A percentile compares a stretch with the other conserved stretches of the same genome.
Evolutionary conservation across 2,888 invertebrate species (phyloP).

Genomic region (Zygothrica quintamaculata): DNA sequence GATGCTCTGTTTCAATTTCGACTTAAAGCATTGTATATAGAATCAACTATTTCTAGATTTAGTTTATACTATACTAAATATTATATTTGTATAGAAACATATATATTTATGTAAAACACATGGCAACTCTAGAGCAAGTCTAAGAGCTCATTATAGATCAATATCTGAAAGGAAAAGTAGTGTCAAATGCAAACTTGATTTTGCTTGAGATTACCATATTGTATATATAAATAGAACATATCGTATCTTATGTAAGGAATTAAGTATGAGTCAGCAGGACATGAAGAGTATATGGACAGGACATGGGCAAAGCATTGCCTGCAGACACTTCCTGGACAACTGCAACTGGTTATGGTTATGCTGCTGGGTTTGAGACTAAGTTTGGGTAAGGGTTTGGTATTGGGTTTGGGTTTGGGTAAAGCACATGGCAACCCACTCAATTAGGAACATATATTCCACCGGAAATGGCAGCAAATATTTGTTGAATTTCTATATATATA

Average conservation of each 20-base stretch:
- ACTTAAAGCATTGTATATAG: too few relatives aligned
- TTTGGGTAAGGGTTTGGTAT: constrained; percentile 6
- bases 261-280: constrained; percentile 21
- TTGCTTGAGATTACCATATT: neutral
- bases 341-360: neutral
- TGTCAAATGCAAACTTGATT: neutral
- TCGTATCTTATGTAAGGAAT: neutral
- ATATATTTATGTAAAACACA: too few relatives aligned
- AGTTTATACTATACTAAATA: too few relatives aligned
- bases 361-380: neutral
- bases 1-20: too few relatives aligned
- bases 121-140: too few relatives aligned
- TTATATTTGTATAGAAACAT: too few relatives aligned
- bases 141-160: too few relatives aligned
- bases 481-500: constrained; percentile 11
- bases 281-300: too few relatives aligned
- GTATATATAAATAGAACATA: constrained; percentile 9
- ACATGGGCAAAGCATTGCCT: neutral
- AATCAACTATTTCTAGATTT: too few relatives aligned
- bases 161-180: neutral
- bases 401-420: constrained; percentile 8
- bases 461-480: constrained; percentile 61
- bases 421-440: constrained; percentile 48
- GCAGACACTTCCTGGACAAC: constrained; percentile 33
- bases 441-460: constrained; percentile 45